Conservation (phyloP, 2,797 vertebrate species). For the Acanthiza pusilla region DNA sequence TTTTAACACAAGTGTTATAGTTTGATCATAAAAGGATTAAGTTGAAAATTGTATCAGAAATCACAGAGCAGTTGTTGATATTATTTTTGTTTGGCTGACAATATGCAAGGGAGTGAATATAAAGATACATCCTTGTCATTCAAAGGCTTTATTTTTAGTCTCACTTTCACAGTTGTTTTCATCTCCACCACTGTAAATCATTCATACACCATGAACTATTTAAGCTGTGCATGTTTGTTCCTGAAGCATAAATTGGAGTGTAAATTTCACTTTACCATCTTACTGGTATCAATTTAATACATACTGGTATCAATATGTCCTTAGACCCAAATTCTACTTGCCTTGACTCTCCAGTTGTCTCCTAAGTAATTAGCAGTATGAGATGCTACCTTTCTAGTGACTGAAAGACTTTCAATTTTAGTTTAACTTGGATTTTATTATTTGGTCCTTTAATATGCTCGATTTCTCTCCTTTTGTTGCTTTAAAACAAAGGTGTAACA, state of each 20-base stretch:
- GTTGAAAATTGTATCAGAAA: neutral
- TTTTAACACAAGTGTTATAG: neutral
- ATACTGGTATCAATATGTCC: neutral
- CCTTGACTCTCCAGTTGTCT: neutral
- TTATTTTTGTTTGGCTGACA: constrained; percentile 4
- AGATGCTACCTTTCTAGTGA: neutral
- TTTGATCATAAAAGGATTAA: neutral
- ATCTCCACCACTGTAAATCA: neutral
- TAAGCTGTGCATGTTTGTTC: neutral
- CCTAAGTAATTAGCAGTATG: neutral
- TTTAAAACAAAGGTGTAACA: neutral
- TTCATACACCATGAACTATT: neutral
- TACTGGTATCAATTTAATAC: neutral
- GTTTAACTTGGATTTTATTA: neutral
- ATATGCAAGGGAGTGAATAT: neutral
- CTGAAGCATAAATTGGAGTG: neutral
- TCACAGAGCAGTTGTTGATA: neutral
- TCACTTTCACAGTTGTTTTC: constrained; percentile 3
- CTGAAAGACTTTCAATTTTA: neutral
- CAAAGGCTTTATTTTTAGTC: constrained; percentile 5
- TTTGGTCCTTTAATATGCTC: neutral
- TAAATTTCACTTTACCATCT: neutral
- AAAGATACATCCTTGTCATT: neutral
- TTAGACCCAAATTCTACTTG: neutral
- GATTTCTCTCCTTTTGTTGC: neutral